These are phyloP conservation scores for Eupeodes corollae DNA, from an alignment of 1,140 invertebrate species.

Conservation along the genomic window DNA sequence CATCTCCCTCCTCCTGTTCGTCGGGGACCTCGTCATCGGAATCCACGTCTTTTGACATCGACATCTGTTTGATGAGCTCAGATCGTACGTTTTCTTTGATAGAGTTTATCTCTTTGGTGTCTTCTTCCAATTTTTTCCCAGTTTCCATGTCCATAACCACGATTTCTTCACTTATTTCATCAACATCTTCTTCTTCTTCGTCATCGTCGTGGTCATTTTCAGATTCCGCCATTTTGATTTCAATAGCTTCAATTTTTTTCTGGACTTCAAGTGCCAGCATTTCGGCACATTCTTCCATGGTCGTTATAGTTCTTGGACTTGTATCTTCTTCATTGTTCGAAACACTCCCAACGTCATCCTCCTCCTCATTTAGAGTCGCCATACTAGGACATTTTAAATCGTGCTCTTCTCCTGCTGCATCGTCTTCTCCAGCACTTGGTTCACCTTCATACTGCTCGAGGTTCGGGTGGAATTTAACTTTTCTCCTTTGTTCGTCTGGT, in stretches of 20 bases:
- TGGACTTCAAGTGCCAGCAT: not conserved
- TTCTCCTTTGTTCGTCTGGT: conserved; percentile 6
- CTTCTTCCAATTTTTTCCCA: not conserved
- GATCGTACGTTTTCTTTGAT: not conserved
- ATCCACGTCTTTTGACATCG: conserved; percentile 2
- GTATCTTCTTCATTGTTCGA: conserved; percentile 3
- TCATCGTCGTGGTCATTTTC: not conserved
- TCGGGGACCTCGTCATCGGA: conserved; percentile 1
- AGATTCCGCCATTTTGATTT: not conserved
- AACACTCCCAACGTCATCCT: conserved; percentile 1
- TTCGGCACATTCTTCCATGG: not conserved
- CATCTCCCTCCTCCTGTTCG: conserved; percentile 19
- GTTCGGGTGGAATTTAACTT: conserved; percentile 29
- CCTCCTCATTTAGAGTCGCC: not conserved
- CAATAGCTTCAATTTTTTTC: not conserved
- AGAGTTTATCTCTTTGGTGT: conserved; percentile 9
- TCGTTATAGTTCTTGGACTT: not conserved
- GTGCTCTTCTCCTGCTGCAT: not conserved
- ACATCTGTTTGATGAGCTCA: not conserved
- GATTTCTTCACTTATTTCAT: conserved; percentile 33
- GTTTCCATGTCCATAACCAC: conserved; percentile 17
- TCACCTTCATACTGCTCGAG: conserved; percentile 26
- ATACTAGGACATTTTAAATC: not conserved
- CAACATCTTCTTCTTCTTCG: conserved; percentile 1
- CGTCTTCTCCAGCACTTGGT: conserved; percentile 12